Percentiles rank a stretch among this genome's conserved stretches.
Evolutionary conservation across 2,888 invertebrate species (phyloP).

Genomic region (Danaus chrysippus): DNA sequence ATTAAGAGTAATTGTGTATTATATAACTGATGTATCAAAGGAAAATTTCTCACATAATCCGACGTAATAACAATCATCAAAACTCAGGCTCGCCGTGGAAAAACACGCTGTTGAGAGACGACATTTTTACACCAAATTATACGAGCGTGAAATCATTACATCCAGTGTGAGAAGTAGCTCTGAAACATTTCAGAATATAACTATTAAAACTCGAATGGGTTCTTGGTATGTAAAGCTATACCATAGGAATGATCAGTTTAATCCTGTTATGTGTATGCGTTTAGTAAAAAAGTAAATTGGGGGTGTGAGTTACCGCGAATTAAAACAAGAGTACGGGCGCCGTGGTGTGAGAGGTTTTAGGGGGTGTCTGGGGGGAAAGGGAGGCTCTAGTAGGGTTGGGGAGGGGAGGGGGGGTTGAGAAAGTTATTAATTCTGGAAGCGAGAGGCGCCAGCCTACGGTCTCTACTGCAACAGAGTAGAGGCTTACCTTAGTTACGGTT

Average conservation of each 20-base stretch:
- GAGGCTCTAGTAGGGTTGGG: slow-evolving; percentile 18
- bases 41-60: slow-evolving; percentile 24
- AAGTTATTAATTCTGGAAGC: slow-evolving; percentile 78
- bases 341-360: slow-evolving; percentile 44
- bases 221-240: not conserved
- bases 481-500: slow-evolving; percentile 72
- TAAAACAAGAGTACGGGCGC: slow-evolving; percentile 41
- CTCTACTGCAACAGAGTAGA: slow-evolving; percentile 68
- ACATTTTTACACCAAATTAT: slow-evolving; percentile 75
- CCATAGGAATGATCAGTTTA: not conserved
- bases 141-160: slow-evolving; percentile 74
- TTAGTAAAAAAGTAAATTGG: slow-evolving; percentile 8
- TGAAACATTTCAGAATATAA: slow-evolving; percentile 68
- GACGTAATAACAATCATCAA: slow-evolving; percentile 56
- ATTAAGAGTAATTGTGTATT: slow-evolving; percentile 11
- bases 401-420: slow-evolving; percentile 54
- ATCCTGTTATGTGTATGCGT: slow-evolving; percentile 6
- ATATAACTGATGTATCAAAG: slow-evolving; percentile 27
- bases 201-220: slow-evolving; percentile 46
- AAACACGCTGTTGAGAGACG: slow-evolving; percentile 46
- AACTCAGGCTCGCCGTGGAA: slow-evolving; percentile 50
- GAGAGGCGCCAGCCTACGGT: slow-evolving; percentile 74
- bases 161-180: slow-evolving; percentile 69
- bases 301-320: slow-evolving; percentile 35
- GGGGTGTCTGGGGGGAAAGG: slow-evolving; percentile 37